Conservation (phyloP, 2,888 invertebrate species). For the Atethmia centrago region DNA sequence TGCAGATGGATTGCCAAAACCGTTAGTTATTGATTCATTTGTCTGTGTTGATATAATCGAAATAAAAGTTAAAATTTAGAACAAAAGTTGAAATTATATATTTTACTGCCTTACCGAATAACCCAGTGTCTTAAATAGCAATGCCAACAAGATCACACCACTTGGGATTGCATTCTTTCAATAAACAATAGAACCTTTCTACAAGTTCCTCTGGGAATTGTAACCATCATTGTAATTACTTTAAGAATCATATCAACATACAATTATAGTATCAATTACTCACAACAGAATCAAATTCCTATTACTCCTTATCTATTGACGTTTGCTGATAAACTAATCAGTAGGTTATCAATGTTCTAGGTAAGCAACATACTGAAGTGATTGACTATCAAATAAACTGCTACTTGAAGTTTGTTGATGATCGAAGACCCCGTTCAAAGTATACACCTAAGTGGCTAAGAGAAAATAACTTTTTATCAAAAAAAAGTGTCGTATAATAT, state of each 20-base stretch:
- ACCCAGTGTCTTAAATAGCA: background rate
- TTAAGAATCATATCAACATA: background rate
- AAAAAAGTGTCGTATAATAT: no score
- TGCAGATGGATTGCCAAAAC: no score
- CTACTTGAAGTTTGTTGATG: background rate
- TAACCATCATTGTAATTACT: background rate
- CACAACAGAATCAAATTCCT: conserved; percentile 49
- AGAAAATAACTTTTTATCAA: no score
- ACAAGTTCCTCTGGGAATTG: background rate
- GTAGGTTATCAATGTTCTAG: conserved; percentile 45
- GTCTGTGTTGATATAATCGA: no score
- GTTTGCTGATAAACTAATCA: conserved; percentile 53
- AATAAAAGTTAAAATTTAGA: no score
- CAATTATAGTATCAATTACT: conserved; percentile 20
- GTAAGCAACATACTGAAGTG: conserved; percentile 11
- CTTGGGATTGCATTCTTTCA: conserved; percentile 7
- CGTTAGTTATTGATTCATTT: no score
- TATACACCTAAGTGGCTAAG: no score
- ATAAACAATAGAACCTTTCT: conserved; percentile 15
- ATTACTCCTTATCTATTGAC: conserved; percentile 42
- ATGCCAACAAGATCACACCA: background rate
- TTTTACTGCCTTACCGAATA: background rate
- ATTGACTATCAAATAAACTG: conserved; percentile 36
- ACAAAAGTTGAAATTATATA: background rate
- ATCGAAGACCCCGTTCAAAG: no score